Evolutionary conservation across 2,888 invertebrate species (phyloP), one percentile per base, ranked within the genome.

Genomic region (Anoplius nigerrimus): DNA sequence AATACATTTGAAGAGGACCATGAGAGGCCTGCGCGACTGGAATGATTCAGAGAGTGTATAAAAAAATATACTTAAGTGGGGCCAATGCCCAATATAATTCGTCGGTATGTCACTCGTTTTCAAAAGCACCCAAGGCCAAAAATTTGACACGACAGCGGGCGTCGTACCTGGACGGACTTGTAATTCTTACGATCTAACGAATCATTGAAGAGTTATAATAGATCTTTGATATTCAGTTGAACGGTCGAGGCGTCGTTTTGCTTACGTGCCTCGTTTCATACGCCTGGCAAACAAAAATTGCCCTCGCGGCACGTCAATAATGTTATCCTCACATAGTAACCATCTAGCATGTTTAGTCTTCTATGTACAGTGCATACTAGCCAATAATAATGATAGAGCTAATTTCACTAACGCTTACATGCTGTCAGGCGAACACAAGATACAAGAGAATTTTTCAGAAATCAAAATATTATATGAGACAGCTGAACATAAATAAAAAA

Each of bases 141-240:
- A 1, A 34, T 1, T 34, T 1, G 34, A 34, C 11, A 34, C 11
- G n/a, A 34, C 2, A 13, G 1, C 34, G 34, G 1, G 11, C 34
- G 11, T 34, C 34, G 34, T 6, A 34, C 8, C 34, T 11, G 2
- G 11, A 34, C 11, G 8, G 34, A 34, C 8, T 34, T 34, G 11
- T 11, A 34, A 34, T 11, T 13, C 34, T 34, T 11, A 34, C 11
- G 34, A 1, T 6, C 20, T 48, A 15, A 20, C 16, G 16, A 4
- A 16, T 48, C n/a, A 20, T 13, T 20, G 20, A 34, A 2, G 11
- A 69, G 70, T 66, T 73, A 75, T 72, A 76, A 76, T 76, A 76
- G 57, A 76, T 71, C 71, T 76, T 76, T 73, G 69, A 76, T 58
- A 51, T 71, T 55, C n/a, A 27, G 51, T 66, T 62, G 45, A 34